These are phyloP conservation scores for Phocides pigmalion DNA, from an alignment of 1,140 invertebrate species.

Conservation along the genomic window DNA sequence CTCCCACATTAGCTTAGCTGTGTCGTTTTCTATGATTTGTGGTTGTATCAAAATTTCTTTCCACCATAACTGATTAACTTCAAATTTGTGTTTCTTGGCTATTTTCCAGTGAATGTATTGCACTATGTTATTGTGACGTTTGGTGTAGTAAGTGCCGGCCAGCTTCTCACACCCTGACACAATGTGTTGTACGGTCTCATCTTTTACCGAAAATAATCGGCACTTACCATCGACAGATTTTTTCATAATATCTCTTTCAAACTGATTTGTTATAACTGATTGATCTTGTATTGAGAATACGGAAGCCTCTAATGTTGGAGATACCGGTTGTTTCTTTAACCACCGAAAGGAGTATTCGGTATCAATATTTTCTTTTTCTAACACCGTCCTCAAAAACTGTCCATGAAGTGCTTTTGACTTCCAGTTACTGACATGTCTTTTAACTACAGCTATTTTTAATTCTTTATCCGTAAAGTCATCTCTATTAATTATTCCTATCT, in stretches of 20 bases:
- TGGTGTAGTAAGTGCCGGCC: constrained; percentile 33
- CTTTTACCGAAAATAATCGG: constrained; percentile 18
- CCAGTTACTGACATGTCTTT: constrained; percentile 10
- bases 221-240: constrained; percentile 26
- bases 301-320: constrained; percentile 16
- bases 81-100: constrained; percentile 1
- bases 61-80: constrained; percentile 10
- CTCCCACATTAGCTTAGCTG: constrained; percentile 30
- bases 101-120: constrained; percentile 25
- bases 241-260: constrained; percentile 1
- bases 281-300: constrained; percentile 17
- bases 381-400: constrained; percentile 10
- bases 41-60: constrained; percentile 14
- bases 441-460: constrained; percentile 12
- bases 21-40: constrained; percentile 28
- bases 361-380: constrained; percentile 26
- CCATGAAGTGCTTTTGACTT: constrained; percentile 21
- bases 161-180: constrained; percentile 34
- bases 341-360: constrained; percentile 16
- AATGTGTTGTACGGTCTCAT: constrained; percentile 34
- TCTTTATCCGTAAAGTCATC: constrained; percentile 17
- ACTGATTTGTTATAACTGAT: constrained; percentile 8
- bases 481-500: constrained; percentile 11
- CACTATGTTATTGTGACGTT: constrained; percentile 33
- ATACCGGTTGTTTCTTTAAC: constrained; percentile 20